phyloP scores from a whole-genome alignment of 2,113 vertebrate genomes.

The Puntigrus tetrazona region DNA sequence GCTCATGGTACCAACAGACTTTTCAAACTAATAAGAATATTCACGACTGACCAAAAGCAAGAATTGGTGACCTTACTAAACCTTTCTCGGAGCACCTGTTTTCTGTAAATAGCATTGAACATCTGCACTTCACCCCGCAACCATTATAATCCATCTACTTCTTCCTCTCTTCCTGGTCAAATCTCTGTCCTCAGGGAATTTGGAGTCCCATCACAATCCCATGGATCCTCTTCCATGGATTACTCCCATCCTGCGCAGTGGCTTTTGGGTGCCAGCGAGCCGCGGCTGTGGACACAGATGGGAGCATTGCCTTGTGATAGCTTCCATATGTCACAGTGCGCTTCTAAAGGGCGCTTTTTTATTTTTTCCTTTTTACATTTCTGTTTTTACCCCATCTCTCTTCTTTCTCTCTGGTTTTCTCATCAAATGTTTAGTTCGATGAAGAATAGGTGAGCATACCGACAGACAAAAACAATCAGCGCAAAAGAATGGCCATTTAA shows the following conservation, averaged over 20 bases:
- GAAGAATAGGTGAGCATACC: slow-evolving; percentile 48
- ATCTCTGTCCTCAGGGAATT: slow-evolving; percentile 59
- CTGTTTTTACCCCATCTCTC: neutral
- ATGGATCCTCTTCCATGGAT: slow-evolving; percentile 68
- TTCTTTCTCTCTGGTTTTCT: slow-evolving; percentile 59
- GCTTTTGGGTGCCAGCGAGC: slow-evolving; percentile 70
- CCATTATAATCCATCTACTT: slow-evolving; percentile 45
- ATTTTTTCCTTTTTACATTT: slow-evolving; percentile 58
- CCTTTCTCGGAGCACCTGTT: slow-evolving; percentile 72
- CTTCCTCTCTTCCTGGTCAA: slow-evolving; percentile 17
- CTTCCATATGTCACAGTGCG: slow-evolving; percentile 75
- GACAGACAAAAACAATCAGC: slow-evolving; percentile 58
- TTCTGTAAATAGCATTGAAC: slow-evolving; percentile 63
- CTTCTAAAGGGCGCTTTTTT: slow-evolving; percentile 51
- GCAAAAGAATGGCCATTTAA: slow-evolving; percentile 30
- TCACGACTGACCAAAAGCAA: slow-evolving; percentile 58
- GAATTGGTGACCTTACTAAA: slow-evolving; percentile 62
- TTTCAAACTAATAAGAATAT: slow-evolving; percentile 44
- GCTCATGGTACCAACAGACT: neutral
- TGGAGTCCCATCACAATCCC: slow-evolving; percentile 64
- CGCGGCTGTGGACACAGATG: slow-evolving; percentile 71
- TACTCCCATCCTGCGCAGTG: slow-evolving; percentile 70
- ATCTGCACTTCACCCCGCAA: slow-evolving; percentile 53
- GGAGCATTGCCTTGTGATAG: slow-evolving; percentile 69
- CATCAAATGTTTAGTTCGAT: slow-evolving; percentile 51